phyloP scores from a whole-genome alignment of 2,797 vertebrate species.

The Stomatorhinus walkeri region DNA sequence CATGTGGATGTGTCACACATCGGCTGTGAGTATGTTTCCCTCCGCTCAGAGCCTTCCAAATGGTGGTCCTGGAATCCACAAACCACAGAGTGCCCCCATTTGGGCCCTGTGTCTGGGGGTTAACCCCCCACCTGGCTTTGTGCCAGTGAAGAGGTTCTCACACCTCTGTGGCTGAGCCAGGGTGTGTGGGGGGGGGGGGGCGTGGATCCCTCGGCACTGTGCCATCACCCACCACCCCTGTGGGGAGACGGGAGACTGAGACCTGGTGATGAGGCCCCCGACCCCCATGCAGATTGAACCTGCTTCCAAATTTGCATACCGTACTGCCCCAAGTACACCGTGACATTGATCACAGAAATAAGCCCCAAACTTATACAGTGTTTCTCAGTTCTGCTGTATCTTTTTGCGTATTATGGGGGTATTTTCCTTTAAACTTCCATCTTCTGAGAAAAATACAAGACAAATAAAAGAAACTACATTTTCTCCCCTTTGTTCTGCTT shows the following conservation, averaged over 20 bases:
- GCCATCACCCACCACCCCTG: conserved; percentile 2
- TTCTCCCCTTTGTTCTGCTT: background rate
- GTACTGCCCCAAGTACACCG: background rate
- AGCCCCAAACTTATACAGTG: background rate
- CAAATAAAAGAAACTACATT: background rate
- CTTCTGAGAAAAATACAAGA: background rate
- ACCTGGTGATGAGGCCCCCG: background rate
- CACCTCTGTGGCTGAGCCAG: conserved; percentile 48
- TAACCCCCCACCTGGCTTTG: conserved; percentile 28
- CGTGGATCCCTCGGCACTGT: background rate
- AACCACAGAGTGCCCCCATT: conserved; percentile 10
- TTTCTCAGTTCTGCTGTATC: background rate
- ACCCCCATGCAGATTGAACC: background rate
- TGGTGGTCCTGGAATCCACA: conserved; percentile 15
- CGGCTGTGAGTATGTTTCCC: background rate
- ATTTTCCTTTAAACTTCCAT: background rate
- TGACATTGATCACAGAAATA: background rate
- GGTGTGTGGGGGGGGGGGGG: background rate
- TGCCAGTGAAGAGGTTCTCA: conserved; percentile 44
- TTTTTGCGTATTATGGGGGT: background rate
- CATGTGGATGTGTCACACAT: background rate
- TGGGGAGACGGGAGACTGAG: background rate
- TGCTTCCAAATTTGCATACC: background rate
- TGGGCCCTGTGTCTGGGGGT: conserved; percentile 27
- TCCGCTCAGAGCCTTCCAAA: background rate